These are phyloP conservation scores for Agriotes lineatus DNA, from an alignment of 2,888 invertebrate species.

Conservation along the genomic window DNA sequence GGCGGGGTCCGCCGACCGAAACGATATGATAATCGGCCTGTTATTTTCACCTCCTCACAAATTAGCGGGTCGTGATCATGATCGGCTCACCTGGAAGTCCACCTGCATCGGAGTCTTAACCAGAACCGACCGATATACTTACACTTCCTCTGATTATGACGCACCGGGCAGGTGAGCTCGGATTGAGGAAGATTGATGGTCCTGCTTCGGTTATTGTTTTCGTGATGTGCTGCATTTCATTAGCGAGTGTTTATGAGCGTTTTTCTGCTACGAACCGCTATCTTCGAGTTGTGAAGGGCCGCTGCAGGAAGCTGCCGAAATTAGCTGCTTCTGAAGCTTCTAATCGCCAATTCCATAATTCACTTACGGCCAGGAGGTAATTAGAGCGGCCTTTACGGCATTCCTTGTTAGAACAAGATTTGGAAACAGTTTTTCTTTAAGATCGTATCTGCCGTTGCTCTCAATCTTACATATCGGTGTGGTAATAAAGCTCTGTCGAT, in stretches of 20 bases:
- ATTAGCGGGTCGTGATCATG: conserved; percentile 62
- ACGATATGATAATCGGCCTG: conserved; percentile 63
- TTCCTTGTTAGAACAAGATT: too few species aligned
- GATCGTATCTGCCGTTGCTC: too few species aligned
- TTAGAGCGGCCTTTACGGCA: too few species aligned
- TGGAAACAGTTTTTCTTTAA: too few species aligned
- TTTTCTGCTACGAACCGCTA: conserved; percentile 10
- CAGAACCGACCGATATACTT: conserved; percentile 45
- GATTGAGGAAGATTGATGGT: conserved; percentile 53
- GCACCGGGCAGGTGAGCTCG: conserved; percentile 50
- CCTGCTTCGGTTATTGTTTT: conserved; percentile 38
- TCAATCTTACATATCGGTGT: too few species aligned
- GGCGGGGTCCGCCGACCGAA: conserved; percentile 49
- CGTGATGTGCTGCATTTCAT: conserved; percentile 26
- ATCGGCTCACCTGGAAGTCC: conserved; percentile 55
- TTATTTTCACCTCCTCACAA: conserved; percentile 66
- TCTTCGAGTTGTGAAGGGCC: not conserved
- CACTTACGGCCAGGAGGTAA: too few species aligned
- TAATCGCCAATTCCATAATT: too few species aligned
- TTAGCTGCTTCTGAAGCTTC: too few species aligned
- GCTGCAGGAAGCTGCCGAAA: not conserved
- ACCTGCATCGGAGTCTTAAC: conserved; percentile 55
- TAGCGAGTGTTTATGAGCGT: conserved; percentile 20
- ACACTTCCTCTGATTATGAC: conserved; percentile 51
- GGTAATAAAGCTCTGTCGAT: too few species aligned